Conservation (phyloP, 2,888 invertebrate species). For the Cephonodes hylas region DNA sequence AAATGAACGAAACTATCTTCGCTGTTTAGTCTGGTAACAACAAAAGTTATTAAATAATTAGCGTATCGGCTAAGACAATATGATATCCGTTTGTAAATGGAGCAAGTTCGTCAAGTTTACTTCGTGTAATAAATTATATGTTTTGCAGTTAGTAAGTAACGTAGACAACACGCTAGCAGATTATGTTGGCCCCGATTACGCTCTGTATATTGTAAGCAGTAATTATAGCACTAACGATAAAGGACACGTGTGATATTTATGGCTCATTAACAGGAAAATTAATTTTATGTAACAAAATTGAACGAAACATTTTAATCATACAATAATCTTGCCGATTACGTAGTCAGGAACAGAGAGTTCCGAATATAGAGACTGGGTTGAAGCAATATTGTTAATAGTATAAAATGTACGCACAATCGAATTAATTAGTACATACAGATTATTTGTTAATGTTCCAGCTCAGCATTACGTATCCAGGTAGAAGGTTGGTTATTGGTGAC, state of each 20-base stretch:
- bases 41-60: neutral
- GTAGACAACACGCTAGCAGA: constrained; percentile 11
- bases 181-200: constrained; percentile 20
- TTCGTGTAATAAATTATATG: constrained; percentile 26
- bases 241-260: constrained; percentile 5
- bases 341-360: too few species aligned
- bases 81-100: constrained; percentile 38
- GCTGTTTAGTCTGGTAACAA: neutral
- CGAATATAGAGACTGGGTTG: too few species aligned
- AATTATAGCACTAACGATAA: neutral
- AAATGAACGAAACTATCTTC: neutral
- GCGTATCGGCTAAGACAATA: constrained; percentile 22
- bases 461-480: too few species aligned
- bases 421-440: too few species aligned
- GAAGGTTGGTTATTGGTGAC: too few species aligned
- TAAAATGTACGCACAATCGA: too few species aligned
- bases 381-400: too few species aligned
- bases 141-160: constrained; percentile 18
- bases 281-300: neutral
- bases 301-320: neutral
- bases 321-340: neutral
- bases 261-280: neutral
- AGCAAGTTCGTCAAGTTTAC: constrained; percentile 45
- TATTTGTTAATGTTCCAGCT: too few species aligned
- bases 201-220: constrained; percentile 5